Percentiles rank a stretch among this genome's conserved stretches.
These are phyloP conservation scores for Mesoclemmys tuberculata DNA, from an alignment of 2,113 vertebrate genomes.

Conservation along the genomic window DNA sequence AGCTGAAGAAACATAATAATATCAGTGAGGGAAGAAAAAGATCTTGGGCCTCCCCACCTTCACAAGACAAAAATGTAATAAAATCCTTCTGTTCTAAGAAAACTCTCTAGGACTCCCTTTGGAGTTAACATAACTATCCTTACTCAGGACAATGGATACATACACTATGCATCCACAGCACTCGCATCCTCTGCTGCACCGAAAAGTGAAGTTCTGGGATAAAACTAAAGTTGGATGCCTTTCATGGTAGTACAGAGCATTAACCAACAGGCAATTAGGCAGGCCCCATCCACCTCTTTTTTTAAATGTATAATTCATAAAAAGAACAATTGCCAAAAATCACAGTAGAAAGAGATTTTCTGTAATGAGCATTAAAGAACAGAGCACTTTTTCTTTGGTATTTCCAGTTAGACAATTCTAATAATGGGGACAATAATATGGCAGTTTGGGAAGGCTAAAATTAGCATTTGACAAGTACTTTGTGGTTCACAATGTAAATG, in stretches of 20 bases:
- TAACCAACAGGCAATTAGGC: background rate
- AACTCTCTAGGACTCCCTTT: background rate
- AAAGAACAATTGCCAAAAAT: conserved; percentile 8
- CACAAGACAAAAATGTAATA: background rate
- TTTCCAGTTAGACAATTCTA: conserved; percentile 52
- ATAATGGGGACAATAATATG: conserved; percentile 61
- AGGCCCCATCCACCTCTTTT: background rate
- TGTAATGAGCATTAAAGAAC: background rate
- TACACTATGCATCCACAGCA: background rate
- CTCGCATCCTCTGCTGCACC: background rate
- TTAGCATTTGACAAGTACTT: conserved; percentile 70
- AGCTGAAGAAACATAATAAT: background rate
- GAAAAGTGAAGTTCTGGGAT: background rate
- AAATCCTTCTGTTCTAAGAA: background rate
- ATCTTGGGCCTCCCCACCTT: too few species aligned
- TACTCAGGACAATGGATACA: background rate
- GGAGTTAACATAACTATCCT: background rate
- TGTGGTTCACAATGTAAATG: conserved; percentile 63
- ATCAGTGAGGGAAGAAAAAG: background rate
- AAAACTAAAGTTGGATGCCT: background rate
- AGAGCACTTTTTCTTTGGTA: conserved; percentile 4
- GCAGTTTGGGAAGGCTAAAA: conserved; percentile 68
- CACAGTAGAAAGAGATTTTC: background rate
- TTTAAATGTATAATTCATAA: conserved; percentile 29
- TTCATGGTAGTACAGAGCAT: background rate